Percentiles rank a stretch among this genome's conserved stretches.
These are phyloP conservation scores for Cetonia aurata DNA, from an alignment of 2,888 invertebrate species.

Conservation along the genomic window DNA sequence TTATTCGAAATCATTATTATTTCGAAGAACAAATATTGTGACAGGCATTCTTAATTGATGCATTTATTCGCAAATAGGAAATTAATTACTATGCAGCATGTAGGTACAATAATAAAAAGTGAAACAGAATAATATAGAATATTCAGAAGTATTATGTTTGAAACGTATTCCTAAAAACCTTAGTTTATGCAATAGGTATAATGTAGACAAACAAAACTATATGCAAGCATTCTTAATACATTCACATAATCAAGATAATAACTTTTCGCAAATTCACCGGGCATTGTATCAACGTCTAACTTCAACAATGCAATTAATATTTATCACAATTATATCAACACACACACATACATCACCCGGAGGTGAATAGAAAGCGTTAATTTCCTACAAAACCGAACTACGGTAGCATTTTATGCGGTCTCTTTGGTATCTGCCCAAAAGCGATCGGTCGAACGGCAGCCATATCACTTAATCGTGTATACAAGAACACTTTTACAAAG, in stretches of 20 bases:
- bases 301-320: constrained; percentile 40
- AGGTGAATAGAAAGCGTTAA: constrained; percentile 40
- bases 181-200: no score
- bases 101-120: not conserved
- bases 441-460: not conserved
- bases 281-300: not conserved
- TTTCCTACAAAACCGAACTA: constrained; percentile 25
- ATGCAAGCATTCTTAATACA: not conserved
- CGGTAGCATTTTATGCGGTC: constrained; percentile 29
- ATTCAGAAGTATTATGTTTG: no score
- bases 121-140: no score
- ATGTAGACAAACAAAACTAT: no score
- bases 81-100: constrained; percentile 5
- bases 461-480: not conserved
- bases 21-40: not conserved
- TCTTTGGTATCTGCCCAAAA: constrained; percentile 16
- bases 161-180: no score
- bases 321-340: constrained; percentile 26
- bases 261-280: not conserved
- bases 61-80: constrained; percentile 3
- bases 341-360: constrained; percentile 22
- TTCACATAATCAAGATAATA: not conserved
- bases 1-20: not conserved
- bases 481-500: constrained; percentile 16
- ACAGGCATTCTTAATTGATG: not conserved